Evolutionary conservation across 2,888 invertebrate genomes (phyloP), one percentile per base, ranked within the genome.

Genomic region (Neoascia interrupta): DNA sequence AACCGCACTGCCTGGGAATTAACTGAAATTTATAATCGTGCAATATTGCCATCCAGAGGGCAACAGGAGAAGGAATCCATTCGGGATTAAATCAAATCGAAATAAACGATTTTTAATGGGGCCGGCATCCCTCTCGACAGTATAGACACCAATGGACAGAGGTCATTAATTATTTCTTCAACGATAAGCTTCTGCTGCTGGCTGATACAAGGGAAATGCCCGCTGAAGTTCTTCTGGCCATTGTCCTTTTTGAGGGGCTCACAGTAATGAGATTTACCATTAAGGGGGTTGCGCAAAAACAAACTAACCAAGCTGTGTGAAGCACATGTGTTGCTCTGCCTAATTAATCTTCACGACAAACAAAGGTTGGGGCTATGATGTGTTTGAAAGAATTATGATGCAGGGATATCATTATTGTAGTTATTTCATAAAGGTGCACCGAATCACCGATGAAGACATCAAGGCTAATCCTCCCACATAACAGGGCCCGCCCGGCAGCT

Each of bases 71-170:
- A 83, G 83, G 84, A 87, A 86, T 87, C 85, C 85, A 85, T 86
- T 86, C 84, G 85, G 88, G 87, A 87, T 87, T 88, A 87, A 87
- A 87, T 87, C 87, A 87, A 88, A 87, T 87, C 88, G 88, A 87
- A 88, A 87, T 87, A 88, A 87, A 88, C 87, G 87, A 87, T 88
- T 87, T 87, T 87, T 87, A 87, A 87, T 87, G 88, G 88, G 74
- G 31, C 60, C 61, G 28, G 21, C 36, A 45, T 51, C 45, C 19
- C 21, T 15, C 31, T 26, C 8, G 5, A 4, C 26, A 26, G 8
- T 8, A 26, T 26, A 26, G 10, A 31, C 8, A 31, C 31, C 3
- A 31, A 4, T 6, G 31, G 31, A 31, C 31, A 79, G 84, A 86
- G 87, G 87, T 87, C 87, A 87, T 87, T 87, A 87, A 87, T 87